Evolutionary conservation across 1,140 invertebrate species (phyloP).

Genomic region (Leptopilina boulardi): DNA sequence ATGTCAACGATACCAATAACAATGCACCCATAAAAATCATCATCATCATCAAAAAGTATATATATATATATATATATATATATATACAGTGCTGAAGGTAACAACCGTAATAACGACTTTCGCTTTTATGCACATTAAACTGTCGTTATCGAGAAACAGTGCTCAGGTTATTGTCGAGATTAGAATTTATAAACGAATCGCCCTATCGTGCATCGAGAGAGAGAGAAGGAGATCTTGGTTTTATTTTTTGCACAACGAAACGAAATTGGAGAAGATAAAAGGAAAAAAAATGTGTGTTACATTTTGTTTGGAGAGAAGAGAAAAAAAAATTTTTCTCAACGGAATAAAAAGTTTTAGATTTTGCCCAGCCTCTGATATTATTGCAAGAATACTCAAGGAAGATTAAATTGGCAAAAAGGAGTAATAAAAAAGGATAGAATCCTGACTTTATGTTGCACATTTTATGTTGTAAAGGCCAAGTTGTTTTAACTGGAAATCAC

Average conservation of each 20-base stretch:
- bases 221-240: neutral
- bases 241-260: neutral
- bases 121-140: slow-evolving; percentile 51
- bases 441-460: neutral
- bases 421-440: neutral
- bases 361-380: neutral
- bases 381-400: neutral
- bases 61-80: too few relatives aligned
- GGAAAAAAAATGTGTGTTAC: neutral
- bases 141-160: neutral
- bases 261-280: slow-evolving; percentile 3
- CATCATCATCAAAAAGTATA: neutral
- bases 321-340: neutral
- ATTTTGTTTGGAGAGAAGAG: too few relatives aligned
- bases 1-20: slow-evolving; percentile 46
- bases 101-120: slow-evolving; percentile 48
- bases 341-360: slow-evolving; percentile 1
- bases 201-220: neutral
- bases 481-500: neutral
- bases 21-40: slow-evolving; percentile 47
- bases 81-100: slow-evolving; percentile 45
- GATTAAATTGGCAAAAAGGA: neutral
- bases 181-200: neutral
- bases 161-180: neutral
- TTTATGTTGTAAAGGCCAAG: neutral